Conservation (phyloP, 2,888 invertebrate genomes). For the Dichetophora obliterata region DNA sequence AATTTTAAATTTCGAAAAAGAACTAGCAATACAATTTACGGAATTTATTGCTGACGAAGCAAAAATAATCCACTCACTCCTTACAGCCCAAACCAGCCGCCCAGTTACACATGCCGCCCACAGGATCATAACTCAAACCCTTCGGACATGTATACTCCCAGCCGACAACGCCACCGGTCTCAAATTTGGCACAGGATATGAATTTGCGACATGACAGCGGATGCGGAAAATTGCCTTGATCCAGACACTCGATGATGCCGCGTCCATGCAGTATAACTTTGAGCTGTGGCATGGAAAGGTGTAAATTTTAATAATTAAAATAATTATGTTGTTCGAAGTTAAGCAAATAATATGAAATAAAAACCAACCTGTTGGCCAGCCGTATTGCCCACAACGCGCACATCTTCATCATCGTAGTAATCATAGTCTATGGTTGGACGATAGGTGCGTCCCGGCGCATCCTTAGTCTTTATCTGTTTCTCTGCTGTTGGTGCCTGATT, state of each 20-base stretch:
- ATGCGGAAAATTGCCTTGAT: constrained; percentile 92
- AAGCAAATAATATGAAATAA: background rate
- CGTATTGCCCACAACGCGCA: constrained; percentile 71
- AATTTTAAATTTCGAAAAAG: background rate
- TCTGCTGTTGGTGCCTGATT: constrained; percentile 37
- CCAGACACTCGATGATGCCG: constrained; percentile 85
- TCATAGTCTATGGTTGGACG: constrained; percentile 74
- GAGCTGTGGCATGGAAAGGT: constrained; percentile 51
- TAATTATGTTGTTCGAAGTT: background rate
- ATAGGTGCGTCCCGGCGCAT: constrained; percentile 56
- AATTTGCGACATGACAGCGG: constrained; percentile 92
- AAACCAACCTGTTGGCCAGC: constrained; percentile 69
- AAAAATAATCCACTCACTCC: constrained; percentile 67
- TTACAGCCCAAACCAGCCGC: constrained; percentile 84
- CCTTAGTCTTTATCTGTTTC: constrained; percentile 36
- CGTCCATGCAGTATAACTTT: constrained; percentile 75
- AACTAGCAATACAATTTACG: background rate
- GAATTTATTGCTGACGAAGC: background rate
- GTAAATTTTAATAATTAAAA: background rate
- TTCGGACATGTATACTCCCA: constrained; percentile 92
- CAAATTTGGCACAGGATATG: constrained; percentile 89
- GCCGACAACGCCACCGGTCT: constrained; percentile 81
- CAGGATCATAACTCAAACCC: constrained; percentile 88
- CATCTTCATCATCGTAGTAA: constrained; percentile 78
- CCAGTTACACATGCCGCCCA: constrained; percentile 93